These are phyloP conservation scores for Corythaeola cristata DNA, from an alignment of 2,113 vertebrate species.

Conservation along the genomic window DNA sequence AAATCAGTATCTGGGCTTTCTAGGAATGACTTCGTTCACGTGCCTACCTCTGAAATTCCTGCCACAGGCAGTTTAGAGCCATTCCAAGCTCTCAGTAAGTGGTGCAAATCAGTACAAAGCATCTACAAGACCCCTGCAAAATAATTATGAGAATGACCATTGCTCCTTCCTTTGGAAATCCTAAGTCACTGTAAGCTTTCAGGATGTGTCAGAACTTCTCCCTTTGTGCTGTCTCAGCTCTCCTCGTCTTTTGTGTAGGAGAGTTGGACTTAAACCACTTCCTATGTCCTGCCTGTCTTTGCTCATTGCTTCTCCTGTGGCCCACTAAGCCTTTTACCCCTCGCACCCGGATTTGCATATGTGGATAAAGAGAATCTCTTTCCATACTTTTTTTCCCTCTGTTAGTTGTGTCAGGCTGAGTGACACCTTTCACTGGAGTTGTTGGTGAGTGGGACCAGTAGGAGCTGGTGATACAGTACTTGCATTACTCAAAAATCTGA, in stretches of 20 bases:
- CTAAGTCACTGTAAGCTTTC: background rate
- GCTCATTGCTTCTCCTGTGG: background rate
- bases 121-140: background rate
- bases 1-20: background rate
- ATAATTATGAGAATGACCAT: background rate
- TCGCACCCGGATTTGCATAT: background rate
- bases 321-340: background rate
- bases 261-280: background rate
- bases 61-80: background rate
- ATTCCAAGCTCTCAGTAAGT: rapidly evolving
- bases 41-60: background rate
- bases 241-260: background rate
- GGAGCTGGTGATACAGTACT: background rate
- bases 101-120: background rate
- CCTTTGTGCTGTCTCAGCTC: constrained; percentile 2
- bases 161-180: background rate
- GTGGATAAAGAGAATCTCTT: background rate
- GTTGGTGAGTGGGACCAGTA: background rate
- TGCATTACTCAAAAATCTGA: background rate
- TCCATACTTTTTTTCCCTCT: rapidly evolving
- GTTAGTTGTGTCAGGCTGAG: background rate
- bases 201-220: background rate
- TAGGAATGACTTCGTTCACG: background rate
- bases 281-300: background rate
- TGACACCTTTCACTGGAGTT: background rate